phyloP scores from a whole-genome alignment of 2,797 vertebrate species.

The Mus spretus region DNA sequence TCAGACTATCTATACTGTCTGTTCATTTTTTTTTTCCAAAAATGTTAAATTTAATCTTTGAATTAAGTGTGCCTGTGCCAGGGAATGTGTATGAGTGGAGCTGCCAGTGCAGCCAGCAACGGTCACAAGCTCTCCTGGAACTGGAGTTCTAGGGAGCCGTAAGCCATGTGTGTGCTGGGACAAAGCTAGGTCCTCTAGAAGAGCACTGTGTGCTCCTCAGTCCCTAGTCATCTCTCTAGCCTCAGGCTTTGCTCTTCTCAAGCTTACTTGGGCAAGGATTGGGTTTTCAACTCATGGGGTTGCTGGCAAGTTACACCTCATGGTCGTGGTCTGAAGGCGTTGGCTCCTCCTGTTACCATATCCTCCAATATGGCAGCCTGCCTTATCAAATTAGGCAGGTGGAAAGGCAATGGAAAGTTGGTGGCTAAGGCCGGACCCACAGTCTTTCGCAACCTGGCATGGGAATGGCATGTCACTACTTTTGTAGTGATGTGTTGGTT shows the following conservation, averaged over 20 bases:
- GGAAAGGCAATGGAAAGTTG: not conserved
- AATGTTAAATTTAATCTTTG: not conserved
- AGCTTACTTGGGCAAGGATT: not conserved
- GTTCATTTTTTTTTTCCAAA: not conserved
- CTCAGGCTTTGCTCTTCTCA: not conserved
- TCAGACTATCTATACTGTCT: not conserved
- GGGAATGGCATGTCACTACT: not conserved
- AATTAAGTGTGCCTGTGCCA: not conserved
- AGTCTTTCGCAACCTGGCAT: not conserved
- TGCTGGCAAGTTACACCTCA: not conserved
- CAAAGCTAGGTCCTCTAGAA: not conserved
- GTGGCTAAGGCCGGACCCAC: not conserved
- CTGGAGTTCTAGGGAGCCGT: not conserved
- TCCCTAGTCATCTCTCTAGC: not conserved
- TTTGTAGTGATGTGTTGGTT: not conserved
- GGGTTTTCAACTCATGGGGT: not conserved
- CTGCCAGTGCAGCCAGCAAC: not conserved
- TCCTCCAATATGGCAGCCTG: not conserved
- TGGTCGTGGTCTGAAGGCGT: not conserved
- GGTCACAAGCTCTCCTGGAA: not conserved
- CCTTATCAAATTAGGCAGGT: not conserved
- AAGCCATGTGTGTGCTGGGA: not conserved
- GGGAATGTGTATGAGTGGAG: too few relatives aligned
- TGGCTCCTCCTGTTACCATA: rapidly evolving
- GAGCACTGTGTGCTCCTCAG: not conserved